Conservation (phyloP, 2,888 invertebrate genomes). For the Rhagophthalmus giganteus region DNA sequence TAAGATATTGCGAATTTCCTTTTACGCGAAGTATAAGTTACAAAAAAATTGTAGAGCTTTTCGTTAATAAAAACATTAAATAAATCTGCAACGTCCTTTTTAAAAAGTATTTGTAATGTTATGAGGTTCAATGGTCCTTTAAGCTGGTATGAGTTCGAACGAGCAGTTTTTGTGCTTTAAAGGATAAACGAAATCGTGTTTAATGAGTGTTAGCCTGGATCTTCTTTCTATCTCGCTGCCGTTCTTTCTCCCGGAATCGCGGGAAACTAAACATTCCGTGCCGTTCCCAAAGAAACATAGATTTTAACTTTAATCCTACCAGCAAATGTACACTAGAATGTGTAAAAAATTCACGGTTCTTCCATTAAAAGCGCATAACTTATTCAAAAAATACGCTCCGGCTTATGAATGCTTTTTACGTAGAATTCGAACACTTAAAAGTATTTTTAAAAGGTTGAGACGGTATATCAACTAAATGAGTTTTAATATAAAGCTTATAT, state of each 20-base stretch:
- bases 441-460: constrained; percentile 10
- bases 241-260: constrained; percentile 21
- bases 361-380: constrained; percentile 43
- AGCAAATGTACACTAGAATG: constrained; percentile 31
- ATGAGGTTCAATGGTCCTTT: constrained; percentile 4
- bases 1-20: too few relatives aligned
- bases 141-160: constrained; percentile 5
- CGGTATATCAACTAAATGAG: constrained; percentile 1
- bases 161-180: constrained; percentile 18
- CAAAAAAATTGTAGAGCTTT: too few relatives aligned
- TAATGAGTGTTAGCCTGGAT: constrained; percentile 28
- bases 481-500: constrained; percentile 12
- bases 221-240: constrained; percentile 20
- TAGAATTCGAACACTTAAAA: constrained; percentile 38
- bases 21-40: too few relatives aligned
- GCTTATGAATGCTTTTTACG: constrained; percentile 10
- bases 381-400: constrained; percentile 33
- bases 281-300: constrained; percentile 50
- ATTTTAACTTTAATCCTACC: constrained; percentile 45
- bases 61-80: too few relatives aligned
- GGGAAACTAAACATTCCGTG: constrained; percentile 40
- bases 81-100: too few relatives aligned
- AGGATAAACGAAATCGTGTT: constrained; percentile 31
- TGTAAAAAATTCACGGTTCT: constrained; percentile 39
- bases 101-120: too few relatives aligned